Evolutionary conservation across 1,140 invertebrate genomes (phyloP).

Genomic region (Eriosoma lanigerum): DNA sequence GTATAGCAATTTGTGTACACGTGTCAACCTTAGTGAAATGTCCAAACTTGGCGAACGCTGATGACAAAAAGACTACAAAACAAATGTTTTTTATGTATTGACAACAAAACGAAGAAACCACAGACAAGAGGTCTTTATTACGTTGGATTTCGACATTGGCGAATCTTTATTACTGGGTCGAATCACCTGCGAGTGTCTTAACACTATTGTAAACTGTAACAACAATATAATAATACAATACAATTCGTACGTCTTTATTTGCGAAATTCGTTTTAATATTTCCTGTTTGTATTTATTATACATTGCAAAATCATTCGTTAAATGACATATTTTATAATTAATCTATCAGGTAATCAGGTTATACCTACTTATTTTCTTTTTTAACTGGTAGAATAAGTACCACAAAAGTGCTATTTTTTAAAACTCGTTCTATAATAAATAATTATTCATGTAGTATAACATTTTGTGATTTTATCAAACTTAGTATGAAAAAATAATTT

Average conservation of each 20-base stretch:
- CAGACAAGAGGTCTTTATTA: neutral
- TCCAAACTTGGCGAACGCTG: neutral
- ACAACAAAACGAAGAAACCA: neutral
- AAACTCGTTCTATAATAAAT: neutral
- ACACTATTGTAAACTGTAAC: neutral
- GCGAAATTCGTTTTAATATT: neutral
- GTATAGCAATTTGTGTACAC: neutral
- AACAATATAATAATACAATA: too few relatives aligned
- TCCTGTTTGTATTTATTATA: neutral
- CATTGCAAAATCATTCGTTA: neutral
- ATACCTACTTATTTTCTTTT: neutral
- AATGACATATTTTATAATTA: neutral
- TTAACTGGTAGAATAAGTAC: too few relatives aligned
- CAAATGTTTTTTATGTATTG: neutral
- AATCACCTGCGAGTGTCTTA: conserved; percentile 1
- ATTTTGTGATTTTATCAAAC: neutral
- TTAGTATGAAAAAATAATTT: neutral
- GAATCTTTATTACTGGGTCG: neutral
- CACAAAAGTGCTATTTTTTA: neutral
- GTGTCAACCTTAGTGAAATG: neutral
- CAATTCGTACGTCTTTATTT: neutral
- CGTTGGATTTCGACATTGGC: neutral
- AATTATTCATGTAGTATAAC: neutral
- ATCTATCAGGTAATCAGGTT: too few relatives aligned
- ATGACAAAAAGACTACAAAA: neutral